A percentile compares a stretch with the other conserved stretches of the same genome.
Conservation (phyloP, 2,113 vertebrate genomes). For the Loxodonta africana region DNA sequence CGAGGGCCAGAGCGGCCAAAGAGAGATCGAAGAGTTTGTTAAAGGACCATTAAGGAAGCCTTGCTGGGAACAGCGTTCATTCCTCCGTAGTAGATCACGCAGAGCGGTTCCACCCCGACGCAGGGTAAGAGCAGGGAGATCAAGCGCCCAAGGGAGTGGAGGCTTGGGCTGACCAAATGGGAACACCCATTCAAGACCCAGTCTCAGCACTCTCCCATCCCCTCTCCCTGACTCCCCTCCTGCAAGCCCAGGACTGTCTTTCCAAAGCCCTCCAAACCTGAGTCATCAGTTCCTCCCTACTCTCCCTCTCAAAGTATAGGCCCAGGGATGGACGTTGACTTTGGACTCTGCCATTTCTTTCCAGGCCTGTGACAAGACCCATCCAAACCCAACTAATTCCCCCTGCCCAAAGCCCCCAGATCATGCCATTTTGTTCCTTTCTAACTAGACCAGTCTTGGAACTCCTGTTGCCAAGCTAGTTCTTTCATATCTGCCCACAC, state of each 20-base stretch:
- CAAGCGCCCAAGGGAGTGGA: not conserved
- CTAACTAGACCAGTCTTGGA: not conserved
- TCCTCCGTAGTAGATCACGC: slow-evolving; percentile 68
- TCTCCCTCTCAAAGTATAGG: not conserved
- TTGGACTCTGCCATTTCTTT: not conserved
- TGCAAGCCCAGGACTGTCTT: not conserved
- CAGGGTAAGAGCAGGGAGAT: slow-evolving; percentile 24
- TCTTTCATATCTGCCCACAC: slow-evolving; percentile 1
- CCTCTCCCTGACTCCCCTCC: not conserved
- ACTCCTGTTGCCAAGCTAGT: not conserved
- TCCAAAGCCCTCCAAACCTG: not conserved
- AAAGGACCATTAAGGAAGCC: slow-evolving; percentile 83
- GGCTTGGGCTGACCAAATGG: not conserved
- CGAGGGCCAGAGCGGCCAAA: slow-evolving; percentile 77
- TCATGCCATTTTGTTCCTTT: not conserved
- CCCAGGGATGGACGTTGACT: not conserved
- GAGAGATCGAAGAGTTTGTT: slow-evolving; percentile 86
- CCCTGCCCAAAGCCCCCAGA: not conserved
- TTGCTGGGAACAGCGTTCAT: slow-evolving; percentile 77
- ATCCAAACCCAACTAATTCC: not conserved
- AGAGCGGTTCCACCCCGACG: not conserved
- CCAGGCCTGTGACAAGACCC: slow-evolving; percentile 9
- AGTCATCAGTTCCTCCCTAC: not conserved
- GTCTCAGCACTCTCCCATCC: not conserved
- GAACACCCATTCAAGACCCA: not conserved